phyloP scores from a whole-genome alignment of 64 coral and sea anemone genomes.

The Orbicella faveolata region DNA sequence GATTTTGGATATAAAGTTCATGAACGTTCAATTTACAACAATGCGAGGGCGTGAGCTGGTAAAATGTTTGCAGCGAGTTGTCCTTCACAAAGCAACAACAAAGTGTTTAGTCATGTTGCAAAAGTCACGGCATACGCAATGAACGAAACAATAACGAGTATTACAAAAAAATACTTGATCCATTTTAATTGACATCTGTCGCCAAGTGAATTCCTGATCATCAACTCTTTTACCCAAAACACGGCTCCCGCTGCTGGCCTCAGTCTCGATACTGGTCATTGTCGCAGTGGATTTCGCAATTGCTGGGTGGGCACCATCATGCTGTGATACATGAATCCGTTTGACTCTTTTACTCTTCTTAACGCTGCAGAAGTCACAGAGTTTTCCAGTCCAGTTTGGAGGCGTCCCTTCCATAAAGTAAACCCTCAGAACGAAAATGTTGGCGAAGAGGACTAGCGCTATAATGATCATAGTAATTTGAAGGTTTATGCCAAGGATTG shows the following conservation, averaged over 20 bases:
- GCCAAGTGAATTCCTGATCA: constrained; percentile 7
- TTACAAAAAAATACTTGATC: constrained; percentile 19
- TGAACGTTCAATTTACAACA: no score
- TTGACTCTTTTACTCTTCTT: background rate
- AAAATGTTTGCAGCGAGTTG: no score
- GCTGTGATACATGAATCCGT: background rate
- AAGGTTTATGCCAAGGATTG: constrained; percentile 42
- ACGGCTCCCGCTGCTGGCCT: background rate
- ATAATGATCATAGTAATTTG: constrained; percentile 36
- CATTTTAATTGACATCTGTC: background rate
- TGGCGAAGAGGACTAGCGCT: constrained; percentile 14
- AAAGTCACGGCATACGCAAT: background rate
- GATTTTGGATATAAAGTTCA: background rate
- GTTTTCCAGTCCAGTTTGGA: constrained; percentile 14
- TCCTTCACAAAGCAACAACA: background rate
- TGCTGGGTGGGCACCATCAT: background rate
- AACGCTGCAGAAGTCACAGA: background rate
- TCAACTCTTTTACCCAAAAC: background rate
- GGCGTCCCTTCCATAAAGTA: constrained; percentile 39
- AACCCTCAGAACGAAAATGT: constrained; percentile 24
- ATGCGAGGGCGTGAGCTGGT: no score
- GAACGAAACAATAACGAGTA: constrained; percentile 1
- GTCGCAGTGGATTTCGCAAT: background rate
- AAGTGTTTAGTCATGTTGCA: background rate
- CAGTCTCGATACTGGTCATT: background rate